Evolutionary conservation across 1,140 invertebrate species (phyloP), one percentile per base, ranked within the genome.

Genomic region (Cydia splendana): DNA sequence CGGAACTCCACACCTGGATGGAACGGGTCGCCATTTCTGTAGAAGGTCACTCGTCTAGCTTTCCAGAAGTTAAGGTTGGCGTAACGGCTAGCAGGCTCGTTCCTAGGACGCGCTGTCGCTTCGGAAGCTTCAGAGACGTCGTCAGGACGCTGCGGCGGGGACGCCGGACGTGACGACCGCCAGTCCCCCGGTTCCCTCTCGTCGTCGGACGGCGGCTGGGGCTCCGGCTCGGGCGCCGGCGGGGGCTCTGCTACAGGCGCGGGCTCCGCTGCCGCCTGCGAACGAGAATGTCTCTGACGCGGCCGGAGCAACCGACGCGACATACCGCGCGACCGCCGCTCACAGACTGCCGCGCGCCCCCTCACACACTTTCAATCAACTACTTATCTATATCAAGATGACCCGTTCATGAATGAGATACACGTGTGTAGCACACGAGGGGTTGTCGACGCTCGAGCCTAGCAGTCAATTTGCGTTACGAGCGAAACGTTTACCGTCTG

Each of bases 11-110:
- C 95, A 0, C 98, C 97, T 57, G 97, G 97, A 90, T 97, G 98
- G 88, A 98, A 98, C 0, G 96, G 96, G 90, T 99, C 98, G 4
- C 98, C 98, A 95, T 99, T 99, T 86, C 97, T 96, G 91, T 97
- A 99, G 91, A 99, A 98, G 0, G 96, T 96, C 51, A 99, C 97
- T 28, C 97, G 93, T 75, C 96, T 94, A 0, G 97, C 97, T 79
- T 96, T 95, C 97, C 97, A 98, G 84, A 97, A 97, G 62, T 96
- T 97, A 51, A 97, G 94, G 89, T 97, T 97, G 76, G 95, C 96
- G 89, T 97, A 97, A 77, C 96, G 94, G 78, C 95, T 94, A 9
- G 94, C 87, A 9, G 95, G 94, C 83, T 93, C 85, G 28, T 87
- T 78, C 82, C 87, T 82, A 67, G 89, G 89, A 73, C 88, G 80